Evolutionary conservation across 2,888 invertebrate genomes (phyloP), one percentile per base, ranked within the genome.

Genomic region (Hololepta plana): DNA sequence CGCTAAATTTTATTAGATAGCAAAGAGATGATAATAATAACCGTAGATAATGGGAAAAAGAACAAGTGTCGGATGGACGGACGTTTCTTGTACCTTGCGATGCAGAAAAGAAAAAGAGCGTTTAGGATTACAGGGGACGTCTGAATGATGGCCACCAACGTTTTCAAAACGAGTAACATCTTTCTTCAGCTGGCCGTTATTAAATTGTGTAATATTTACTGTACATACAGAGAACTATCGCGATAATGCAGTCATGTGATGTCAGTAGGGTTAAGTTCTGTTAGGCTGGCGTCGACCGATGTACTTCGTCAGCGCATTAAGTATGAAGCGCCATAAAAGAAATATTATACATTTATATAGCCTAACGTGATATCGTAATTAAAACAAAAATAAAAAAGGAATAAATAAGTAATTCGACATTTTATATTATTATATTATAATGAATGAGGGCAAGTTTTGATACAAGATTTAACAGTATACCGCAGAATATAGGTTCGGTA

Each of bases 361-460:
- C 46, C 46, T 48, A 51, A 50, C 45, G 49, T 51, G 49, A 53
- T 53, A 52, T 49, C 45, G 48, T 47, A 46, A n/a, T n/a, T n/a
- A n/a, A n/a, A n/a, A n/a, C n/a, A n/a, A n/a, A n/a, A n/a, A n/a
- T n/a, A n/a, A n/a, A n/a, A n/a, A 45, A 42, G 42, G 46, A 44
- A 46, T 36, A 13, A 23, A 27, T 43, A 43, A 42, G 46, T 44
- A 45, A 39, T 37, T 43, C 43, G 44, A 48, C 45, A 46, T 51
- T 52, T 50, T 51, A 51, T 51, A 48, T 47, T n/a, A 50, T 43
- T 39, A 43, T 38, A 23, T 35, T 44, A 42, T 47, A 46, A 42
- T 45, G 48, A 51, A 45, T 43, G 51, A 39, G 42, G 50, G 49
- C 42, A 47, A 49, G 49, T 54, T 54, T 54, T 54, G 52, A 53